Evolutionary conservation across 2,113 vertebrate genomes (phyloP).

Genomic region (Delphinapterus leucas): DNA sequence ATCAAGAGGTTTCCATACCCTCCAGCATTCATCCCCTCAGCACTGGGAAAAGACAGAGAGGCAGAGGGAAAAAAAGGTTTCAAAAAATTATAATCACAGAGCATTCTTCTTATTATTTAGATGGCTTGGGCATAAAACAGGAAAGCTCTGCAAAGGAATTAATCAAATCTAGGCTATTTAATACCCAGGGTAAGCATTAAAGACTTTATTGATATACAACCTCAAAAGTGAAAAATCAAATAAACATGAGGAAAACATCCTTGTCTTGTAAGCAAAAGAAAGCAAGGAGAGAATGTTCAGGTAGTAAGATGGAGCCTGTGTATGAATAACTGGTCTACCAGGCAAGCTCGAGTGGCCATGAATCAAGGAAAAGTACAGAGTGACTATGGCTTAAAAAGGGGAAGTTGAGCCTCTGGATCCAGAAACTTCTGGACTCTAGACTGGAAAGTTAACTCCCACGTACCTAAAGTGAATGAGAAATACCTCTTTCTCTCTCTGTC

Average conservation of each 20-base stretch:
- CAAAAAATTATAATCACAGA: not conserved
- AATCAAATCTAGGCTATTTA: not conserved
- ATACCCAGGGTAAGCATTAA: not conserved
- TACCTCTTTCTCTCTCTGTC: not conserved
- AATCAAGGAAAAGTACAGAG: not conserved
- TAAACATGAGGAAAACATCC: not conserved
- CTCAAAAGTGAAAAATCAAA: constrained; percentile 13
- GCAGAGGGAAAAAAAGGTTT: not conserved
- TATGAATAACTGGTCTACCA: not conserved
- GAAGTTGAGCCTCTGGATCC: not conserved
- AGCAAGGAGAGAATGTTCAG: not conserved
- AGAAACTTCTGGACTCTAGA: not conserved
- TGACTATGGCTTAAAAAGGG: not conserved
- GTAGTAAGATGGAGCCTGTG: not conserved
- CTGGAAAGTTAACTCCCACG: not conserved
- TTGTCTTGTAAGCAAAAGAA: not conserved
- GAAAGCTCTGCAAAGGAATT: not conserved
- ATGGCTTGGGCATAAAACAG: not conserved
- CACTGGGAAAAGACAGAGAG: constrained; percentile 81
- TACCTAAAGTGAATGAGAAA: not conserved
- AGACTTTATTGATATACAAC: not conserved
- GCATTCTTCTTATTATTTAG: not conserved
- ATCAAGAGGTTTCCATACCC: constrained; percentile 95
- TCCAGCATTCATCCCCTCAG: constrained; percentile 98
- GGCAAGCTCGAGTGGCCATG: not conserved